Percentiles rank a stretch among this genome's conserved stretches.
These are phyloP conservation scores for Limnephilus lunatus DNA, from an alignment of 2,888 invertebrate species.

Conservation along the genomic window DNA sequence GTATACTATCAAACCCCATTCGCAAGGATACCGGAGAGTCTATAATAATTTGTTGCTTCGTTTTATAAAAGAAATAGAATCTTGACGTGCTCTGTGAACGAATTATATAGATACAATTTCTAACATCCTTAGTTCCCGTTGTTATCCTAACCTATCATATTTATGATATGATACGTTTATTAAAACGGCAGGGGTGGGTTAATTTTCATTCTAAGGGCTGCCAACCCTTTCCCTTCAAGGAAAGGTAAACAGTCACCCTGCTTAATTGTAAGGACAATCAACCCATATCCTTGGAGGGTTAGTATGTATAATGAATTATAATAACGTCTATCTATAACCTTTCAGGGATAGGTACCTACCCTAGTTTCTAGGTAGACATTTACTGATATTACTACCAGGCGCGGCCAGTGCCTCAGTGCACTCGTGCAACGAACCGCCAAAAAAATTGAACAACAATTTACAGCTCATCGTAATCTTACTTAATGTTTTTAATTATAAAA, in stretches of 20 bases:
- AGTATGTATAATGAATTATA: slow-evolving; percentile 8
- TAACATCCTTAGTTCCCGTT: slow-evolving; percentile 9
- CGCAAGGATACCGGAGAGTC: too few species aligned
- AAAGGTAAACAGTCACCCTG: slow-evolving; percentile 61
- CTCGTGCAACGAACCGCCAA: too few species aligned
- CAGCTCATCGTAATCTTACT: too few species aligned
- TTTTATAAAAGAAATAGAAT: neutral
- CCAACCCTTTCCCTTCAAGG: slow-evolving; percentile 51
- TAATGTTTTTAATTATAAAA: too few species aligned
- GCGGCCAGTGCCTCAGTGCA: too few species aligned
- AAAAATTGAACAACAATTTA: too few species aligned
- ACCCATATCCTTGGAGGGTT: slow-evolving; percentile 20
- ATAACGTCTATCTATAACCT: neutral
- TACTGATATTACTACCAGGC: neutral
- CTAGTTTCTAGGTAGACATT: neutral
- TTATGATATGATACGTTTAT: slow-evolving; percentile 34
- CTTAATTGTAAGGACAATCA: slow-evolving; percentile 63
- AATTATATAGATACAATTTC: neutral
- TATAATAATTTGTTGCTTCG: too few species aligned
- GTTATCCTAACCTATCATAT: slow-evolving; percentile 28
- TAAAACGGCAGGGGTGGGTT: slow-evolving; percentile 22
- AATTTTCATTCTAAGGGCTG: slow-evolving; percentile 59
- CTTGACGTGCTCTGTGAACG: too few species aligned
- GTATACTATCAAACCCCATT: too few species aligned
- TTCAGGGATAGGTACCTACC: neutral